Evolutionary conservation across 2,113 vertebrate species (phyloP), one percentile per base, ranked within the genome.

Genomic region (Cromileptes altivelis): DNA sequence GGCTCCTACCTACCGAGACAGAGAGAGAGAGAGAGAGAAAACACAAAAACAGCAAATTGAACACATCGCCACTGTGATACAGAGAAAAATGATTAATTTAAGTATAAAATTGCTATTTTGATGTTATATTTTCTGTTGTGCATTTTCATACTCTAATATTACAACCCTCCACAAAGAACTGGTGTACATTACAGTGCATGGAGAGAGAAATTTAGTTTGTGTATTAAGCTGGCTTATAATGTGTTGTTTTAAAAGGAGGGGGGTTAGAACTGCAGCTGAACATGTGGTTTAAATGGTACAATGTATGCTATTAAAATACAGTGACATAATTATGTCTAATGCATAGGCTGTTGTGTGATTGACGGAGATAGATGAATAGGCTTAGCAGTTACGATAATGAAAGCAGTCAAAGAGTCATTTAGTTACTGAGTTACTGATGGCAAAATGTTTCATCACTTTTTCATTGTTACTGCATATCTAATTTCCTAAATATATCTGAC

Each of bases 21-120:
- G 84, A 78, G 58, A n/a, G 63, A 40, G 60, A 64, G 74, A 81
- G 68, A 47, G 80, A 83, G 87, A 61, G 70, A 85, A 75, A 86
- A 93, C 78, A 92, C 86, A 94, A 88, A 88, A 92, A 88, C 80
- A 83, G 92, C 94, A 95, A 95, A 95, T 95, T 95, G 94, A 95
- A 95, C 94, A 95, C 92, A 94, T 92, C 49, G 86, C 85, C 75
- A 88, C 77, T 89, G 89, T 93, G 91, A 92, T 95, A 90, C 88
- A 90, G 87, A 91, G 88, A 94, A 94, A 89, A 87, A 91, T 88
- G 78, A 96, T 95, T 95, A 95, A 95, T 95, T 95, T 91, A 94
- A 94, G 94, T 93, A 91, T 92, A 94, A 92, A 94, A 95, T 95
- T 94, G 94, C 89, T 94, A 90, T 95, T 94, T 94, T 94, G 89